A percentile compares a stretch with the other conserved stretches of the same genome.
These are phyloP conservation scores for Cephus runcator DNA, from an alignment of 2,888 invertebrate species.

Conservation along the genomic window DNA sequence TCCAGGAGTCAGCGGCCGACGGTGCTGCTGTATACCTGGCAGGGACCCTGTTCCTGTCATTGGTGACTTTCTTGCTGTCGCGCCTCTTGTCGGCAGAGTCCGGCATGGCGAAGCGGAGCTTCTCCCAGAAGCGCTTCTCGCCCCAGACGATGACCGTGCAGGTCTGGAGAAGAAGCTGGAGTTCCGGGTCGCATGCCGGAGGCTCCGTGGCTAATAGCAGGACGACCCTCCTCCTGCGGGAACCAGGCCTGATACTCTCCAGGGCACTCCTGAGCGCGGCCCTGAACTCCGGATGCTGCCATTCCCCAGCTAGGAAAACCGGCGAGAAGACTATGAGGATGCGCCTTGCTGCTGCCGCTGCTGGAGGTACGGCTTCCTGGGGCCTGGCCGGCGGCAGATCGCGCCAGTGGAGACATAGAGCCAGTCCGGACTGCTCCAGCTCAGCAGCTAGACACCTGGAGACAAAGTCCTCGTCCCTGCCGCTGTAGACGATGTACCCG, in stretches of 20 bases:
- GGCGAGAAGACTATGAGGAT: slow-evolving; percentile 84
- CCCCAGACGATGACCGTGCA: slow-evolving; percentile 79
- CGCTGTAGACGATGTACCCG: slow-evolving; percentile 88
- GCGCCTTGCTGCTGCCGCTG: slow-evolving; percentile 77
- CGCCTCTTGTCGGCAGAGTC: slow-evolving; percentile 71
- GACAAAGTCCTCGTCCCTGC: slow-evolving; percentile 80
- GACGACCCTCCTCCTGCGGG: slow-evolving; percentile 56
- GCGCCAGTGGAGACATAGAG: slow-evolving; percentile 73
- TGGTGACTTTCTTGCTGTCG: slow-evolving; percentile 30
- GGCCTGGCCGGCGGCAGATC: slow-evolving; percentile 60
- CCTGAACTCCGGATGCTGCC: slow-evolving; percentile 84
- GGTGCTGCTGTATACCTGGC: slow-evolving; percentile 80
- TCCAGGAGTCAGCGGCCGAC: slow-evolving; percentile 78
- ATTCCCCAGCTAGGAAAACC: slow-evolving; percentile 84
- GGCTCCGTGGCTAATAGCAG: slow-evolving; percentile 75
- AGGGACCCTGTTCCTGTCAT: slow-evolving; percentile 66
- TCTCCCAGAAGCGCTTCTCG: slow-evolving; percentile 88
- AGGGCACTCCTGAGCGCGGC: slow-evolving; percentile 83
- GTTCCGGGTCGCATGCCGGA: slow-evolving; percentile 79
- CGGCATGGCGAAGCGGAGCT: slow-evolving; percentile 79
- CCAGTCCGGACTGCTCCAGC: slow-evolving; percentile 77
- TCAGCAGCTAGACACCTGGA: slow-evolving; percentile 76
- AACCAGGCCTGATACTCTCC: slow-evolving; percentile 68
- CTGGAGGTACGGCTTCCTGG: slow-evolving; percentile 70
- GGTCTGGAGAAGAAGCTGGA: slow-evolving; percentile 78